phyloP scores from a whole-genome alignment of 2,797 vertebrate species.

The Rousettus madagascariensis region DNA sequence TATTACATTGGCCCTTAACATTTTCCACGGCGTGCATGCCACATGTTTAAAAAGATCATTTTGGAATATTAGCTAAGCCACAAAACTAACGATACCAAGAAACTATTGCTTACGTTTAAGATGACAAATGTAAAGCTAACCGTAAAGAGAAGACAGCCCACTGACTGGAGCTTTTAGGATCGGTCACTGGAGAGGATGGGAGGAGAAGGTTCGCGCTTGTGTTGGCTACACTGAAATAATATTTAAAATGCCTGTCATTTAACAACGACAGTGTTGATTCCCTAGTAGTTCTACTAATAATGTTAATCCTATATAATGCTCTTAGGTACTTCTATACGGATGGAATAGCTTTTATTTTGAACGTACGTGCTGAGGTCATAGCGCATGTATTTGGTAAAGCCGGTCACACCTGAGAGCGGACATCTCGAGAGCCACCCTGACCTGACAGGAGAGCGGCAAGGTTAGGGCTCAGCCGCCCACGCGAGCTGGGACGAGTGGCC shows the following conservation, averaged over 20 bases:
- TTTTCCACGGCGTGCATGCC: too few relatives aligned
- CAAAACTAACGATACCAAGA: not conserved
- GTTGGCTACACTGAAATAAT: not conserved
- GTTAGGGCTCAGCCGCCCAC: fast-evolving
- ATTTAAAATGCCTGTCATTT: not conserved
- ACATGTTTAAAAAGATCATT: not conserved
- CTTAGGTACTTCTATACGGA: not conserved
- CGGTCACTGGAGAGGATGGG: not conserved
- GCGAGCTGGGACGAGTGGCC: not conserved
- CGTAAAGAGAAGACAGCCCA: not conserved
- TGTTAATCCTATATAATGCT: not conserved
- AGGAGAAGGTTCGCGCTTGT: fast-evolving
- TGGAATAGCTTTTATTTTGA: not conserved
- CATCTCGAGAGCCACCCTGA: not conserved
- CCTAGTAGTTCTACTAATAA: not conserved
- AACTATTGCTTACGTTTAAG: not conserved
- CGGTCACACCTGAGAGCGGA: not conserved
- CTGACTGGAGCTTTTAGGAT: too few relatives aligned
- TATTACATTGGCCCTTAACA: not conserved
- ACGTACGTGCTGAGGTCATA: not conserved
- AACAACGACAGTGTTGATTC: not conserved
- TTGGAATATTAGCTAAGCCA: not conserved
- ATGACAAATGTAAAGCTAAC: not conserved
- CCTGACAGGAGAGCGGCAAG: not conserved
- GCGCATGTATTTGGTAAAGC: not conserved